These are phyloP conservation scores for Drosophila borborema DNA, from an alignment of 2,888 invertebrate genomes.

Conservation along the genomic window DNA sequence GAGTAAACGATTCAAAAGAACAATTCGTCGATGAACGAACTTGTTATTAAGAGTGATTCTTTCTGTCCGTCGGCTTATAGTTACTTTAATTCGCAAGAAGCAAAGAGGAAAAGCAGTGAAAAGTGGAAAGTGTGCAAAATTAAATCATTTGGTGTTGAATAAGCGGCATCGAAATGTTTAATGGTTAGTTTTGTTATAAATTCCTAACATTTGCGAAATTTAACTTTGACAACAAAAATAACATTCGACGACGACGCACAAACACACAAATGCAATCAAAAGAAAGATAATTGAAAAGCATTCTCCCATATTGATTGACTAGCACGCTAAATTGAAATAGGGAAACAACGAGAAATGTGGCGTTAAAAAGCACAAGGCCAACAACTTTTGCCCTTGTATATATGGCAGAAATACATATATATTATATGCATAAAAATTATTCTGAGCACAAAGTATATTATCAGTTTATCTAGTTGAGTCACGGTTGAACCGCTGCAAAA, in stretches of 20 bases:
- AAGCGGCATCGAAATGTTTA: constrained; percentile 45
- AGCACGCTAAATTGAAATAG: constrained; percentile 18
- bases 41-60: constrained; percentile 42
- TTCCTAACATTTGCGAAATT: constrained; percentile 8
- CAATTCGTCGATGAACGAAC: constrained; percentile 20
- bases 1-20: constrained; percentile 17
- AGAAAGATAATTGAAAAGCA: constrained; percentile 28
- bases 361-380: background rate
- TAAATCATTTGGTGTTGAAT: constrained; percentile 9
- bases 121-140: constrained; percentile 23
- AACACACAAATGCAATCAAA: constrained; percentile 3
- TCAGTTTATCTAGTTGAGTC: constrained; percentile 55
- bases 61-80: constrained; percentile 9
- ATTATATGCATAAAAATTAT: constrained; percentile 5
- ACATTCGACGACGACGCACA: constrained; percentile 6
- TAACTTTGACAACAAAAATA: constrained; percentile 9
- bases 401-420: background rate
- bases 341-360: constrained; percentile 38
- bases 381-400: background rate
- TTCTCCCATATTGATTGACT: constrained; percentile 38
- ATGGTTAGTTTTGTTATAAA: constrained; percentile 33
- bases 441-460: constrained; percentile 22
- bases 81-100: constrained; percentile 5
- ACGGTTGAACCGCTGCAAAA: constrained; percentile 31
- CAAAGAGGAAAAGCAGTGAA: constrained; percentile 13